Percentiles rank a stretch among this genome's conserved stretches.
Conservation (phyloP, 1,140 invertebrate genomes). For the Hirudo medicinalis region DNA sequence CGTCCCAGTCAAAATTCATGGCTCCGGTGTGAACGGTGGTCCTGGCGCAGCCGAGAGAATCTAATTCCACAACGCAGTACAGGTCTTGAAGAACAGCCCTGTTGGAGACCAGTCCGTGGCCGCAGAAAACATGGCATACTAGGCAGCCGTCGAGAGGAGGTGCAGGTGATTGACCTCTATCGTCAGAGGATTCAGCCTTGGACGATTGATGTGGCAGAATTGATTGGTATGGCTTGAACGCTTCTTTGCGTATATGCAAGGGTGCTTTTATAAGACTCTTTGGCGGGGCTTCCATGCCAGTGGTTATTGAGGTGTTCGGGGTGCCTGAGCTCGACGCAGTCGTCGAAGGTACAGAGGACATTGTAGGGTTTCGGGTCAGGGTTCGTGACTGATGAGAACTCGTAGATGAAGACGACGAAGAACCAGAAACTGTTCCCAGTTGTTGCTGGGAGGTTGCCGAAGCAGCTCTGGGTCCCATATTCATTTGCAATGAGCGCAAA, state of each 20-base stretch:
- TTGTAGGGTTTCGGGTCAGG: not conserved
- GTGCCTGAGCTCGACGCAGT: too few relatives aligned
- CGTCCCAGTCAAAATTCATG: conserved; percentile 96
- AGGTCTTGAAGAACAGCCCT: conserved; percentile 55
- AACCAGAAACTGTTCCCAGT: conserved; percentile 4
- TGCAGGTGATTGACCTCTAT: conserved; percentile 25
- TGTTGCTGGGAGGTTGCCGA: conserved; percentile 4
- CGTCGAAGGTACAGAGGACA: not conserved
- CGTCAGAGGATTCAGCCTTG: conserved; percentile 28
- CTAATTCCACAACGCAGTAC: conserved; percentile 91
- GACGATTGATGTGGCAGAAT: conserved; percentile 22
- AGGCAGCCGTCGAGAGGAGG: conserved; percentile 61
- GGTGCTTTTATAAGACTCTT: conserved; percentile 32
- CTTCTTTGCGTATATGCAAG: conserved; percentile 38
- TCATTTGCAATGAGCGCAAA: not conserved
- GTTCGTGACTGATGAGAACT: conserved; percentile 10
- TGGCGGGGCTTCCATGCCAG: not conserved
- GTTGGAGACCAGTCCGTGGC: conserved; percentile 66
- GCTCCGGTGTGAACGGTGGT: conserved; percentile 91
- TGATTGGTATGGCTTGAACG: conserved; percentile 32
- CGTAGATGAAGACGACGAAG: conserved; percentile 1
- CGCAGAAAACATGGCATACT: conserved; percentile 76
- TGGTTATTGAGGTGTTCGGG: not conserved
- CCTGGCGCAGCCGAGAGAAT: conserved; percentile 87
- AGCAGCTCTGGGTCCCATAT: not conserved